Evolutionary conservation across 2,888 invertebrate genomes (phyloP), one percentile per base, ranked within the genome.

Genomic region (Hoplodrina ambigua): DNA sequence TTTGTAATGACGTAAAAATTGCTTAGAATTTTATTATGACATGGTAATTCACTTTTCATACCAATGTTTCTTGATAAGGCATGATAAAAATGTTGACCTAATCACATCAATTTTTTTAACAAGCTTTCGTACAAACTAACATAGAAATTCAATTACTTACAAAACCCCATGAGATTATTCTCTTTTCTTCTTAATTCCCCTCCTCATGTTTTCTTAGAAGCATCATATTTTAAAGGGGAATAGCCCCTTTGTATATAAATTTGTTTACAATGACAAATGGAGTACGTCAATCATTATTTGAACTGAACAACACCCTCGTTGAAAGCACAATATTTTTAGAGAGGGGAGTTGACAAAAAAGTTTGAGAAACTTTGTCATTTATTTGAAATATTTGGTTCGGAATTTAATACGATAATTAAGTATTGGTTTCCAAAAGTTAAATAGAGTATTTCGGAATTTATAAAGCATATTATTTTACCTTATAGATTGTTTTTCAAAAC

Each of bases 241-340:
- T 8, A n/a, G 37, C 50, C 67, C 71, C 71, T 67, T 64, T 68
- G 50, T 64, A 60, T 1, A 25, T 30, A 66, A 53, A 33, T 77
- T 65, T 73, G 70, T 81, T 77, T 84, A 69, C 65, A 75, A 75
- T 81, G 68, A 80, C 78, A 83, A 83, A 83, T 82, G 72, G 79
- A 59, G 64, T 78, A 46, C 62, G 57, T 78, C 66, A 69, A 74
- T 83, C 72, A 75, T 69, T 79, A 52, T 59, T 30, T 56, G 25
- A 46, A 44, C 17, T 49, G 25, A 50, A 50, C 11, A 58, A 41
- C 64, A 50, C 65, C 66, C 74, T 37, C 55, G 49, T 52, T 57
- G 3, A 61, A 64, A 66, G 41, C 20, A 49, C n/a, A 20, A 13
- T 75, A 64, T 67, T 70, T 69, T 65, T 62, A 33, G 53, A 44